Evolutionary conservation across 2,888 invertebrate species (phyloP).

Genomic region (Halictus ligatus): DNA sequence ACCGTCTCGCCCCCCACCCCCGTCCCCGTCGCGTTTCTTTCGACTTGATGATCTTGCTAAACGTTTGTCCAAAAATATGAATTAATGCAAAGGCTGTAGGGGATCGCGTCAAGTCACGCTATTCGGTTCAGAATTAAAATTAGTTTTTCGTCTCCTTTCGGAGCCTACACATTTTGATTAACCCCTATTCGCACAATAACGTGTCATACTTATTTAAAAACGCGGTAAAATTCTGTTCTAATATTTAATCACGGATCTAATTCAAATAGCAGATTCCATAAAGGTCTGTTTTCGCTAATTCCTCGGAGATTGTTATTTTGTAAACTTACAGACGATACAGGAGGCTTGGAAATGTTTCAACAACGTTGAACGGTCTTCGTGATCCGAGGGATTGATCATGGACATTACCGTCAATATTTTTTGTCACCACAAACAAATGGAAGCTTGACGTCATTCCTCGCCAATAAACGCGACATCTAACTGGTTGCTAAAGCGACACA

Average conservation of each 20-base stretch:
- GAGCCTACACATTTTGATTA: not conserved
- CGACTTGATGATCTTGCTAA: not conserved
- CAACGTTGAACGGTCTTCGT: not conserved
- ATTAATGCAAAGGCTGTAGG: not conserved
- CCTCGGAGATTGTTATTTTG: not conserved
- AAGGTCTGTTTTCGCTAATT: not conserved
- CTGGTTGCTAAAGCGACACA: not conserved
- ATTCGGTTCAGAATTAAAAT: no score
- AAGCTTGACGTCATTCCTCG: not conserved
- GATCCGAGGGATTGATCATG: not conserved
- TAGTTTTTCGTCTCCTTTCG: not conserved
- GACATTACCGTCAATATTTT: not conserved
- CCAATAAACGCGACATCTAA: not conserved
- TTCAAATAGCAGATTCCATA: no score
- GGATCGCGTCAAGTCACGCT: not conserved
- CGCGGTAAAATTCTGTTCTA: no score
- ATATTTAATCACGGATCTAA: no score
- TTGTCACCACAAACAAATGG: not conserved
- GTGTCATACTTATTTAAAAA: no score
- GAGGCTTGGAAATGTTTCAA: not conserved
- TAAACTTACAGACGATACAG: not conserved
- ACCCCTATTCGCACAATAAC: not conserved
- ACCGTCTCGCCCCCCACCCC: no score
- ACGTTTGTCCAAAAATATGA: not conserved
- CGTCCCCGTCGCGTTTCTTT: not conserved